Evolutionary conservation across 2,113 vertebrate species (phyloP).

Genomic region (Apaloderma vittatum): DNA sequence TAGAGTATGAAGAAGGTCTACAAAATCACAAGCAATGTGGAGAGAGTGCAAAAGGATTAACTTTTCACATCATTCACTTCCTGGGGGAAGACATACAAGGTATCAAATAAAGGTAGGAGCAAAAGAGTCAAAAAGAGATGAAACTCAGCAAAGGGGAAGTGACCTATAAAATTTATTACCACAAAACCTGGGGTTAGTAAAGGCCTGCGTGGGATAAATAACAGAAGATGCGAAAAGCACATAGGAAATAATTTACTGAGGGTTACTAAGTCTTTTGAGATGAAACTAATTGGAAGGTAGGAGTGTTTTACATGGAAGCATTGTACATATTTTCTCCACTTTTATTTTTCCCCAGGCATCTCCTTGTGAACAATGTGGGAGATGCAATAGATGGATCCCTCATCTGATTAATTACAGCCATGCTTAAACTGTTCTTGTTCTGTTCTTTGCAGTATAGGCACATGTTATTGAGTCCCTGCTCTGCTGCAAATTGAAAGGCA

Average conservation of each 20-base stretch:
- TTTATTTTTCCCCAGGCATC: background rate
- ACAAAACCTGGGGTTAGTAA: background rate
- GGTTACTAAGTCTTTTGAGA: background rate
- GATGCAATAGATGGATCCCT: background rate
- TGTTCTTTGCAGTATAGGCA: background rate
- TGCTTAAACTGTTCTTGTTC: background rate
- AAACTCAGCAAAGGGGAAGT: background rate
- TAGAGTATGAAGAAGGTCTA: background rate
- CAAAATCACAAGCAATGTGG: background rate
- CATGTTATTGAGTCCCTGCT: background rate
- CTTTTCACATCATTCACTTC: background rate
- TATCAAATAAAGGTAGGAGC: background rate
- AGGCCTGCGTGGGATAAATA: background rate
- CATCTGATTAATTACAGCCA: background rate
- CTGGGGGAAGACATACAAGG: background rate
- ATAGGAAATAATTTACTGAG: background rate
- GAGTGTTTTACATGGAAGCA: background rate
- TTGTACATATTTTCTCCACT: background rate
- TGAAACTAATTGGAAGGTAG: background rate
- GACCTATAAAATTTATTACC: background rate
- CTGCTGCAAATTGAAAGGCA: background rate
- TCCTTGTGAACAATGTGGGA: background rate
- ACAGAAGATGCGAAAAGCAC: background rate
- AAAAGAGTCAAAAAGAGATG: background rate
- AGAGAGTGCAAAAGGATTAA: fast-evolving